Evolutionary conservation across 2,113 vertebrate genomes (phyloP), one percentile per base, ranked within the genome.

Genomic region (Chroicocephalus ridibundus): DNA sequence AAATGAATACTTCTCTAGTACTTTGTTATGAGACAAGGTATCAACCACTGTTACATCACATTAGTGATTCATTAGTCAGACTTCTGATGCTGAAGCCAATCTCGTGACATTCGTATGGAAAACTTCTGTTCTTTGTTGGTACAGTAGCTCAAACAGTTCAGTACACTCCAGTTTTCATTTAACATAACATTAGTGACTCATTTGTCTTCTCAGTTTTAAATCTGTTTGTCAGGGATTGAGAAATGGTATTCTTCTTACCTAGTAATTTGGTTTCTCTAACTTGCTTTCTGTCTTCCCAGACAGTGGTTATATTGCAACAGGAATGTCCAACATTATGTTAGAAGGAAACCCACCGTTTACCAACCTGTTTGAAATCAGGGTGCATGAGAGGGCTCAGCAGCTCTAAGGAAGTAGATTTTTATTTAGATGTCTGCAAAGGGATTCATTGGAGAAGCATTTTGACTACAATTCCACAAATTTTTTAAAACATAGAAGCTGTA

Each of bases 41-140:
- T 90, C 88, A 88, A 60, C 49, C 9, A 8, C 46, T 84, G 38
- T 97, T 97, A 93, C 14, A 2, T 96, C 89, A 87, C 69, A 62
- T 85, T 94, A 94, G 85, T 88, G 82, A 95, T 90, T 96, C 93
- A 93, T 95, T 94, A 93, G 83, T 96, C 71, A 94, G 82, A 85
- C 54, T 91, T 95, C 82, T 96, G 46, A 61, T 88, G 40, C 82
- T 88, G 94, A 92, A 97, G 93, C 89, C 89, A 94, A 90, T 93
- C 91, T 92, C 1, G 3, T 95, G 79, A 94, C 79, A 93, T 82
- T 93, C 61, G 49, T 88, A 68, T 60, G 42, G 69, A 95, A 93
- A 96, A 90, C 54, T 83, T 94, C 70, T 85, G 79, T 72, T 92
- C 68, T 86, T 94, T 94, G n/a, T 81, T 91, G 76, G 61, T 94